Percentiles rank a stretch among this genome's conserved stretches.
Evolutionary conservation across 2,113 vertebrate genomes (phyloP).

Genomic region (Galbula dea): DNA sequence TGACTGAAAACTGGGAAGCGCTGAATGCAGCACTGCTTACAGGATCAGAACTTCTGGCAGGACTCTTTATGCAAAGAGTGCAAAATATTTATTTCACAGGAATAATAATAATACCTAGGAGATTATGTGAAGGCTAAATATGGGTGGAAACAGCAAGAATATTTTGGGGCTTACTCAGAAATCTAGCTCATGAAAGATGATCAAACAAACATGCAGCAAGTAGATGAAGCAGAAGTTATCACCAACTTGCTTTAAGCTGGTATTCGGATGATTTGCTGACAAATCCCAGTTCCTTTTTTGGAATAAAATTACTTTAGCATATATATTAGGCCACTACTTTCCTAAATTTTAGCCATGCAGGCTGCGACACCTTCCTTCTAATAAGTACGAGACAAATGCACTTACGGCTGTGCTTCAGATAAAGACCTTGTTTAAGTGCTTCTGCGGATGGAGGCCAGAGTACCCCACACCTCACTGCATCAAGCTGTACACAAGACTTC

Average conservation of each 20-base stretch:
- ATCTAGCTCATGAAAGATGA: background rate
- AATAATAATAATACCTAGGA: background rate
- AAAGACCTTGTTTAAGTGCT: background rate
- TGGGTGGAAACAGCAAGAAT: background rate
- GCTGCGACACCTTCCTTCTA: background rate
- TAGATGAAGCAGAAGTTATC: background rate
- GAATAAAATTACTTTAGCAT: background rate
- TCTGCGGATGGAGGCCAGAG: background rate
- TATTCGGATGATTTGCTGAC: background rate
- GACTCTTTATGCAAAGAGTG: background rate
- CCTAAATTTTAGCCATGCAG: background rate
- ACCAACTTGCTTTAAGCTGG: background rate
- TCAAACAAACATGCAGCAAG: background rate
- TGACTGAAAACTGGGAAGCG: background rate
- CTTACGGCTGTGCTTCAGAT: background rate
- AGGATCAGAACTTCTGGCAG: background rate
- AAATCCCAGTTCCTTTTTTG: accelerated
- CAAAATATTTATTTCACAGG: background rate
- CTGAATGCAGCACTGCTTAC: background rate
- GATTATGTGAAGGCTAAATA: background rate
- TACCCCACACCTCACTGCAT: accelerated
- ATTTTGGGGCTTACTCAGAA: background rate
- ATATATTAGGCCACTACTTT: background rate
- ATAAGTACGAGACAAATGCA: background rate
- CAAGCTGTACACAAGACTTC: background rate